Evolutionary conservation across 2,113 vertebrate species (phyloP), one percentile per base, ranked within the genome.

Genomic region (Hucho hucho): DNA sequence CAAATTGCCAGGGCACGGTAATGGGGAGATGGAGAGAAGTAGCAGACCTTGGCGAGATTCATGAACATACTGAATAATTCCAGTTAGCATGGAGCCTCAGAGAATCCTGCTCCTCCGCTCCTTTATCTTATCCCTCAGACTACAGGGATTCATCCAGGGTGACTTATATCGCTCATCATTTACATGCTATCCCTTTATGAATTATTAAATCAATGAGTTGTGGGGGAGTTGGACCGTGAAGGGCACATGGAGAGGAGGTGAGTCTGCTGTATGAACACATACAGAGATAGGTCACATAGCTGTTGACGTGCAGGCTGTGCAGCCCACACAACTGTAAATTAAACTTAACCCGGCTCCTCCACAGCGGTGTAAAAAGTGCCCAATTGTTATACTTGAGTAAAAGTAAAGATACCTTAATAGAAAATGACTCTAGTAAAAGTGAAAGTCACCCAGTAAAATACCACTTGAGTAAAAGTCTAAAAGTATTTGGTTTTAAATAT

Each of bases 141-240:
- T 49, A 26, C 77, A 74, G 74, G 43, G 26, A 86, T 82, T 86
- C 73, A 83, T 84, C 76, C 79, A 76, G 82, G 81, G 75, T 88
- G 87, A 90, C 87, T 90, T 87, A 83, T 80, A 75, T 61, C 61
- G 69, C 78, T 87, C 77, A 86, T 87, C 87, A 88, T 84, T 86
- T 89, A 80, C 86, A 84, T 84, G 80, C 75, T 67, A 79, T 86
- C 80, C 70, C 9, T 68, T 25, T 24, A 89, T 89, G 83, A 91
- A 89, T 87, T 87, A 89, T 90, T 91, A 32, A 89, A 83, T 84
- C 69, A 77, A 75, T 69, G 72, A 81, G 46, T 84, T 81, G 80
- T 81, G 85, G 58, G 58, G 76, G 79, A 78, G 77, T 78, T 80
- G 80, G 89, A 72, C 82, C 75, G 81, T 81, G 75, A 86, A 86